Evolutionary conservation across 2,797 vertebrate species (phyloP).

Genomic region (Pipistrellus pygmaeus): DNA sequence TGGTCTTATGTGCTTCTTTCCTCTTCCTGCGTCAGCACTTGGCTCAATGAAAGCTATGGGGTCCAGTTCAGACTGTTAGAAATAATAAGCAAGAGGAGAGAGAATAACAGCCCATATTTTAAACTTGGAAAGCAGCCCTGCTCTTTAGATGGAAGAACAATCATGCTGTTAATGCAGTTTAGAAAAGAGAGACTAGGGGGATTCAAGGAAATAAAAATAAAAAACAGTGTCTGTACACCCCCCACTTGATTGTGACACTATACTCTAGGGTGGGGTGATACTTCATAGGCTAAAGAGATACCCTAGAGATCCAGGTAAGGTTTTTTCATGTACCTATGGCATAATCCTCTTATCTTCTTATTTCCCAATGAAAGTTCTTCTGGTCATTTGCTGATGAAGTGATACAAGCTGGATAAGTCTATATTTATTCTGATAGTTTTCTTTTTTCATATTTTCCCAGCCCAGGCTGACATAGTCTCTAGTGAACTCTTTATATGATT

Average conservation of each 20-base stretch:
- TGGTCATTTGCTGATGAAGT: conserved; percentile 32
- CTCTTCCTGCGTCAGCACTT: conserved; percentile 71
- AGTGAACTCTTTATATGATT: conserved; percentile 32
- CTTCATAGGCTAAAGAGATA: not conserved
- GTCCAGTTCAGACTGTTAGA: conserved; percentile 30
- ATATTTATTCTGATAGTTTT: conserved; percentile 58
- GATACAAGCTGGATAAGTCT: not conserved
- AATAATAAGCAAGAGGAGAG: conserved; percentile 53
- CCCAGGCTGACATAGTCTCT: conserved; percentile 25
- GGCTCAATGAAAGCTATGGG: not conserved
- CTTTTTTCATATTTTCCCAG: conserved; percentile 42
- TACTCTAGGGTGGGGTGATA: conserved; percentile 34
- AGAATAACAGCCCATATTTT: conserved; percentile 64
- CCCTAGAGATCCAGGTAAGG: conserved; percentile 39
- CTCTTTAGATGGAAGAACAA: conserved; percentile 64
- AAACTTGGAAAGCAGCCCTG: conserved; percentile 62
- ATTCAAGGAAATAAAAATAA: conserved; percentile 56
- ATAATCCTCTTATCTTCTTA: conserved; percentile 46
- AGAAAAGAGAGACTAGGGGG: not conserved
- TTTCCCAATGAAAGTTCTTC: conserved; percentile 43
- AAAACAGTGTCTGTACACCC: not conserved
- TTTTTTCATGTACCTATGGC: not conserved
- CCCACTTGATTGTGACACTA: conserved; percentile 32
- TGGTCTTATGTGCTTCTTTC: conserved; percentile 52
- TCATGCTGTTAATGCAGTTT: conserved; percentile 66